A percentile compares a stretch with the other conserved stretches of the same genome.
phyloP scores from a whole-genome alignment of 2,113 vertebrate species.

The Oophaga pumilio region DNA sequence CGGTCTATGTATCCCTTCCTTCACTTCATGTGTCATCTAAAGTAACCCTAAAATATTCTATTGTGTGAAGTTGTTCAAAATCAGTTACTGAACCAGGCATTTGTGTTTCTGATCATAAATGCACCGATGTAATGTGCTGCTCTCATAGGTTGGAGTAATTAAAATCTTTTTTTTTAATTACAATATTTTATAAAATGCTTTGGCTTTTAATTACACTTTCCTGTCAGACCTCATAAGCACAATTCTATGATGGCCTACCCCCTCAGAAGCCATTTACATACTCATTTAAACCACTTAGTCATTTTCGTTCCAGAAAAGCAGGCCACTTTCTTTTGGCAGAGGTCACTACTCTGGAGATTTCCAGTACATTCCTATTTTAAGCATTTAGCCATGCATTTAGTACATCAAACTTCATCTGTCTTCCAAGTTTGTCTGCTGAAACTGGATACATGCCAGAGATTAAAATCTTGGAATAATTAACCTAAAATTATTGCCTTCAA shows the following conservation, averaged over 20 bases:
- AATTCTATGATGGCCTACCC: background rate
- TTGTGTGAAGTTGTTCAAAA: too few species aligned
- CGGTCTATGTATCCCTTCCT: too few species aligned
- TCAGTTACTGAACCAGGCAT: too few species aligned
- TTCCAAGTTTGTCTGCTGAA: background rate
- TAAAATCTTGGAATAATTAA: background rate
- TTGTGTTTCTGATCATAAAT: background rate
- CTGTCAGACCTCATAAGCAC: background rate
- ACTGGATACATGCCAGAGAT: background rate
- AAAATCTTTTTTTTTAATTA: background rate
- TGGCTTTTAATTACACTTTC: background rate
- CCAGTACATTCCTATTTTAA: background rate
- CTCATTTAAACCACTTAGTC: background rate
- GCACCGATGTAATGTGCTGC: background rate
- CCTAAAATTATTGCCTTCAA: background rate
- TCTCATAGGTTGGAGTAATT: background rate
- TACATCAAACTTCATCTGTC: background rate
- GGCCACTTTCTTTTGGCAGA: background rate
- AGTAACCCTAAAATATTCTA: too few species aligned
- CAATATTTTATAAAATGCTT: background rate
- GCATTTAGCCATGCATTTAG: background rate
- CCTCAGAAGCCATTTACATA: background rate
- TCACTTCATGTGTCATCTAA: too few species aligned
- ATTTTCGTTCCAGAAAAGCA: background rate
- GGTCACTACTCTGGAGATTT: background rate